Conservation (phyloP, 2,888 invertebrate species). For the Margaritifera margaritifera region DNA sequence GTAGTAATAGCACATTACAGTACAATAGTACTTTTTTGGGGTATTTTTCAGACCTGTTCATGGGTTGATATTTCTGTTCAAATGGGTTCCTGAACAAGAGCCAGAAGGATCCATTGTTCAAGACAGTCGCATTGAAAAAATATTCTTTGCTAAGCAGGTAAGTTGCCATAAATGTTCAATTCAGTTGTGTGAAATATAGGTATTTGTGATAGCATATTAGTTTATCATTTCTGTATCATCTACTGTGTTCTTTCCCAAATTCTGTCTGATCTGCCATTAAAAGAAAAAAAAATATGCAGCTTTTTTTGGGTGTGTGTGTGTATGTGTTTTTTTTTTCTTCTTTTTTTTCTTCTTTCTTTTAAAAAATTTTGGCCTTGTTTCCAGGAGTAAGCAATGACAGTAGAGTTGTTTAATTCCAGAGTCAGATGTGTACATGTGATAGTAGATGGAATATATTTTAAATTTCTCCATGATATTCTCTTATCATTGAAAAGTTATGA, state of each 20-base stretch:
- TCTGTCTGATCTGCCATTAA: no score
- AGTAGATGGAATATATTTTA: neutral
- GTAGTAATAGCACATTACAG: neutral
- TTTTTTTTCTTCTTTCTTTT: no score
- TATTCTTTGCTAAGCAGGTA: conserved; percentile 98
- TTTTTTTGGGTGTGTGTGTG: no score
- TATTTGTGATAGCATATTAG: neutral
- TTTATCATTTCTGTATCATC: no score
- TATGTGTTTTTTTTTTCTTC: no score
- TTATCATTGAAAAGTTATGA: neutral
- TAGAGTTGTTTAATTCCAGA: no score
- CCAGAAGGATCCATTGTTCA: conserved; percentile 77
- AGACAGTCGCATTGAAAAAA: conserved; percentile 87
- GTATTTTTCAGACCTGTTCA: conserved; percentile 87
- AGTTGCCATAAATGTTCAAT: neutral
- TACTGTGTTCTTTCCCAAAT: no score
- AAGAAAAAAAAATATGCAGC: no score
- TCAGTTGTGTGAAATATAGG: neutral
- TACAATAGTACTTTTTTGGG: neutral
- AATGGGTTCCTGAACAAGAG: conserved; percentile 71
- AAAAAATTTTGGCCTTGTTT: no score
- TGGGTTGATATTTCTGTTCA: conserved; percentile 96
- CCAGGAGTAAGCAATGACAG: no score
- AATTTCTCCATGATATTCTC: neutral
- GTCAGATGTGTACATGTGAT: no score